Evolutionary conservation across 2,797 vertebrate genomes (phyloP).

Genomic region (Emydoidea blandingii): DNA sequence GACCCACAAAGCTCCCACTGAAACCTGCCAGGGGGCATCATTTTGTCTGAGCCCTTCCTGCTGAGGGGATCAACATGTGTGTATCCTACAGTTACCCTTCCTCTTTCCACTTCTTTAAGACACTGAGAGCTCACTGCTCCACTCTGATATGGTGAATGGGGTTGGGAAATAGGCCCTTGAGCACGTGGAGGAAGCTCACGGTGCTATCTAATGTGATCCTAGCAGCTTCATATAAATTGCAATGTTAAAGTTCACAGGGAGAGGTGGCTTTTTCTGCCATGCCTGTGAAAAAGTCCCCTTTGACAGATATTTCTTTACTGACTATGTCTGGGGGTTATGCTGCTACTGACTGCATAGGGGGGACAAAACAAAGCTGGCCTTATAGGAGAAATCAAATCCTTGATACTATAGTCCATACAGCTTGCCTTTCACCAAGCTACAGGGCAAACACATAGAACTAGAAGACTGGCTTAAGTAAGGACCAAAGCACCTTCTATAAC

Average conservation of each 20-base stretch:
- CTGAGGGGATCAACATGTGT: neutral
- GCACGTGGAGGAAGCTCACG: neutral
- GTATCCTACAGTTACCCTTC: neutral
- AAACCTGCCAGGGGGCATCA: neutral
- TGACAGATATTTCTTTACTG: neutral
- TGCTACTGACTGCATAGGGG: fast-evolving
- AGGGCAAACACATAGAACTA: neutral
- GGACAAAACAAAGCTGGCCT: neutral
- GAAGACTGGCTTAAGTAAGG: neutral
- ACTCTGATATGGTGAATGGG: neutral
- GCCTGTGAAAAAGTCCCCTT: too few species aligned
- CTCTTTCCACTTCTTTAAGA: neutral
- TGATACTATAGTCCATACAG: neutral
- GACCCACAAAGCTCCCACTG: too few species aligned
- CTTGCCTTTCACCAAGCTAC: neutral
- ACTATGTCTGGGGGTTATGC: fast-evolving
- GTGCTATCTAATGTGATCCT: neutral
- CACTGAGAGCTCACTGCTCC: fast-evolving
- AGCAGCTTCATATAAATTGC: neutral
- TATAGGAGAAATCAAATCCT: neutral
- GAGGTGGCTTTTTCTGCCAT: too few species aligned
- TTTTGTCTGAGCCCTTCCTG: neutral
- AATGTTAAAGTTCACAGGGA: neutral
- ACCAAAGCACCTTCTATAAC: neutral
- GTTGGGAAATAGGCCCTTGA: neutral